Percentiles rank a stretch among this genome's conserved stretches.
Evolutionary conservation across 2,888 invertebrate species (phyloP).

Genomic region (Omphaloscelis lunosa): DNA sequence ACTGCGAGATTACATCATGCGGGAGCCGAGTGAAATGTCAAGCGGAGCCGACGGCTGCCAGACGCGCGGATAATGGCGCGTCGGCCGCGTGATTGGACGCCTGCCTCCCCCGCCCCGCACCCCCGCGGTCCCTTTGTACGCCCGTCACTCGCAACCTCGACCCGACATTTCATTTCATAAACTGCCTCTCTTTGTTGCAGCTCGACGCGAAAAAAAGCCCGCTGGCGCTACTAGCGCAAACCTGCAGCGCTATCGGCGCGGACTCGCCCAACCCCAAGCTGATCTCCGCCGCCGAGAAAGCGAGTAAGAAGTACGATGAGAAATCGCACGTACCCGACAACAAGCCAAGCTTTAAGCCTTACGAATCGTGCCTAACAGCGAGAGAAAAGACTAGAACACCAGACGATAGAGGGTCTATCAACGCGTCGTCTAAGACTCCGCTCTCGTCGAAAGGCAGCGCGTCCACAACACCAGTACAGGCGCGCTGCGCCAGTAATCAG

Average conservation of each 20-base stretch:
- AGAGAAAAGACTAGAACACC: conserved; percentile 93
- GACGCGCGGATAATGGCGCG: conserved; percentile 91
- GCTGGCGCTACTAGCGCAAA: conserved; percentile 98
- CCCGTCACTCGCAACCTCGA: conserved; percentile 88
- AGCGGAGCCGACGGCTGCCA: conserved; percentile 91
- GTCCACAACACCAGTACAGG: conserved; percentile 88
- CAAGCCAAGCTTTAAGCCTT: conserved; percentile 94
- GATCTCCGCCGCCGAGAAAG: conserved; percentile 94
- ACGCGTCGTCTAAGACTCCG: conserved; percentile 90
- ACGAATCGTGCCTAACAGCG: conserved; percentile 92
- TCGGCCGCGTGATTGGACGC: conserved; percentile 90
- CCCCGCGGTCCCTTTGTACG: conserved; percentile 87
- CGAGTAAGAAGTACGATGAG: conserved; percentile 92
- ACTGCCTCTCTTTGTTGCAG: conserved; percentile 93
- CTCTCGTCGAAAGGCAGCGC: conserved; percentile 89
- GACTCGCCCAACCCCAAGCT: conserved; percentile 95
- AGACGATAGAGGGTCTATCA: conserved; percentile 91
- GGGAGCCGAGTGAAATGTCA: conserved; percentile 91
- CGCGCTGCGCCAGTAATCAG: conserved; percentile 94
- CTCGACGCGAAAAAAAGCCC: conserved; percentile 99
- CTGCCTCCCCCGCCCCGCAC: conserved; percentile 77
- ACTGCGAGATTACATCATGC: conserved; percentile 91
- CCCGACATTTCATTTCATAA: conserved; percentile 90
- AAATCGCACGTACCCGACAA: conserved; percentile 90
- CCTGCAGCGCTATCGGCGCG: conserved; percentile 99